phyloP scores from a whole-genome alignment of 2,113 vertebrate genomes.

The Crotalus viridis region DNA sequence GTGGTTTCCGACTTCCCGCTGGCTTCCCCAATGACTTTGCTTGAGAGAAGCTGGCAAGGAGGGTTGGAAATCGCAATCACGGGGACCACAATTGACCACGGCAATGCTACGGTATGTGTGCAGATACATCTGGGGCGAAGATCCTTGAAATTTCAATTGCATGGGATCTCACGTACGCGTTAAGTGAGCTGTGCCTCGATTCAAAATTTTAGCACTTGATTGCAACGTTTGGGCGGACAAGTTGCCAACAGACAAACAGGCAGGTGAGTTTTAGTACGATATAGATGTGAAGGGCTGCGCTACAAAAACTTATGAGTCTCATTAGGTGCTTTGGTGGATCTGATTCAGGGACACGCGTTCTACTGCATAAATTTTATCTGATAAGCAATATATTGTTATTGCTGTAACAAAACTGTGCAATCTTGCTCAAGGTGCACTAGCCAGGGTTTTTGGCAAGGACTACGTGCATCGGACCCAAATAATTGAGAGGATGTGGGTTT shows the following conservation, averaged over 20 bases:
- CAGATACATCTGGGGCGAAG: neutral
- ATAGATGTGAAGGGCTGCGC: neutral
- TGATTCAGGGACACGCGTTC: neutral
- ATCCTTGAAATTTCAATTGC: no score
- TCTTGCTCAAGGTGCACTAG: neutral
- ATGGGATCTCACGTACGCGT: accelerated
- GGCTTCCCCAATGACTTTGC: neutral
- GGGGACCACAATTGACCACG: neutral
- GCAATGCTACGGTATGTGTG: neutral
- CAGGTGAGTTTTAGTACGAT: neutral
- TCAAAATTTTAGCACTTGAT: no score
- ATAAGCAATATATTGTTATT: neutral
- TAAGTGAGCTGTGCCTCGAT: neutral
- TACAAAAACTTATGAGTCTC: neutral
- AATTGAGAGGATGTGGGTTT: neutral
- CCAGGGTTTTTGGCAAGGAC: neutral
- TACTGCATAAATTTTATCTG: neutral
- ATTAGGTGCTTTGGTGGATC: neutral
- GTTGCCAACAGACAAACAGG: no score
- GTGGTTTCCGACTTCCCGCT: neutral
- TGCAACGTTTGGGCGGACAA: no score
- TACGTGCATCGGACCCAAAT: neutral
- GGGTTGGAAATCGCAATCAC: accelerated
- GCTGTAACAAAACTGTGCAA: neutral
- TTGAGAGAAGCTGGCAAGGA: neutral